Evolutionary conservation across 2,113 vertebrate species (phyloP).

Genomic region (Felis chaus): DNA sequence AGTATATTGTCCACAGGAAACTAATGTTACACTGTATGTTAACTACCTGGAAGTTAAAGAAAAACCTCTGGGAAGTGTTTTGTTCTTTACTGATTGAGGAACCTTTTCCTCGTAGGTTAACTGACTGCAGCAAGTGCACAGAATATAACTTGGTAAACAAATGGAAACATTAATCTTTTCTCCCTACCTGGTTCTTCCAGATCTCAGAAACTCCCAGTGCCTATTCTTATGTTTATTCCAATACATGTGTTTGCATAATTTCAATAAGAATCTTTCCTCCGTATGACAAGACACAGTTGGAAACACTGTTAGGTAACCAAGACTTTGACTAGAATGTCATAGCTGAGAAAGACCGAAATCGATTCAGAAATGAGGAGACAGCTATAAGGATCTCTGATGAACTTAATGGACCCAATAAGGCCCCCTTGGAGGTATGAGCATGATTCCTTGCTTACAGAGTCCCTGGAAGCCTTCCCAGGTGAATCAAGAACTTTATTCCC

Average conservation of each 20-base stretch:
- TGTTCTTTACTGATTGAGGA: neutral
- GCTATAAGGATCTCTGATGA: neutral
- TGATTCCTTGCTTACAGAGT: neutral
- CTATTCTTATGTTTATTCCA: neutral
- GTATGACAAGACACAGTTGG: neutral
- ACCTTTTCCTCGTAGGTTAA: neutral
- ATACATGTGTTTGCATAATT: neutral
- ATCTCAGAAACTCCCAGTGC: neutral
- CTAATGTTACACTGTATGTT: neutral
- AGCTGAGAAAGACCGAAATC: neutral
- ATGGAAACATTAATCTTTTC: neutral
- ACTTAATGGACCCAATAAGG: neutral
- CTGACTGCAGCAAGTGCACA: neutral
- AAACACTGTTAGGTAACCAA: neutral
- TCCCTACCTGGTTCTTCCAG: neutral
- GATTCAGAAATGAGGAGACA: neutral
- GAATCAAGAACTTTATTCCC: neutral
- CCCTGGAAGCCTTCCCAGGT: neutral
- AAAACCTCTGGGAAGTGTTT: neutral
- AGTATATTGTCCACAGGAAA: neutral
- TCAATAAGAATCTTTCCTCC: neutral
- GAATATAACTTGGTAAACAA: neutral
- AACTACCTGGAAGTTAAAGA: neutral
- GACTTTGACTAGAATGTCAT: neutral
- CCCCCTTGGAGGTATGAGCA: neutral